Base-by-base conservation (phyloP, 2,888 invertebrate species). In the Aquatica leii region DNA sequence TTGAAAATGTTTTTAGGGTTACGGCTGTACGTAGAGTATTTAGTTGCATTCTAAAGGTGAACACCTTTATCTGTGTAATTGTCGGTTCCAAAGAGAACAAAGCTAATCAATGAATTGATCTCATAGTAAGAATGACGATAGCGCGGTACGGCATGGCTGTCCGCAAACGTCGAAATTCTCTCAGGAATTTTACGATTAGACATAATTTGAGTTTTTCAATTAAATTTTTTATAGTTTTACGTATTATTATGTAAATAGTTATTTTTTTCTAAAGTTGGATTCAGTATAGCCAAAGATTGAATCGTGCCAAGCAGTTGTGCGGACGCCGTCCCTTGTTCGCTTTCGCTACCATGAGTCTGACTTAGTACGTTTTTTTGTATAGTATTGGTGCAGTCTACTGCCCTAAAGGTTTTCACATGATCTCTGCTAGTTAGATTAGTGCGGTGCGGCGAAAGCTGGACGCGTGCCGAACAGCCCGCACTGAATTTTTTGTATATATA, bases 31-130 rank as follows among this genome's bases (percentile, higher is more conserved):
- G 76, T 76, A 77, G 74, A 74, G 75, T 75, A 76, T 77, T 76
- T 74, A 73, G 71, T 68, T 66, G 61, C 58, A 68, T 50, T 63
- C 55, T 59, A 59, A 56, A 67, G 62, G 59, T 62, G 62, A 37
- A 43, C 8, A 4, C 11, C 15, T 51, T 59, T 58, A 62, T 71
- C 57, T 65, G 59, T 62, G 65, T 71, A 69, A 69, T 72, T 74
- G 75, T 76, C 75, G 74, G 76, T 79, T 80, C 81, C 81, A 81
- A 81, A 81, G 80, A 80, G 77, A 79, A 78, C 77, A 79, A 69
- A 79, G 77, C 78, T 76, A 80, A 80, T 79, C 79, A 80, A 81
- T 80, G 78, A 74, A 77, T 80, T 81, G 81, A 80, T 81, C 81
- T 81, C 81, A 80, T 80, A 73, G 75, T 75, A 69, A 68, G 62